Percentiles rank a stretch among this genome's conserved stretches.
Evolutionary conservation across 2,888 invertebrate genomes (phyloP).

Genomic region (Habrosyne pyritoides): DNA sequence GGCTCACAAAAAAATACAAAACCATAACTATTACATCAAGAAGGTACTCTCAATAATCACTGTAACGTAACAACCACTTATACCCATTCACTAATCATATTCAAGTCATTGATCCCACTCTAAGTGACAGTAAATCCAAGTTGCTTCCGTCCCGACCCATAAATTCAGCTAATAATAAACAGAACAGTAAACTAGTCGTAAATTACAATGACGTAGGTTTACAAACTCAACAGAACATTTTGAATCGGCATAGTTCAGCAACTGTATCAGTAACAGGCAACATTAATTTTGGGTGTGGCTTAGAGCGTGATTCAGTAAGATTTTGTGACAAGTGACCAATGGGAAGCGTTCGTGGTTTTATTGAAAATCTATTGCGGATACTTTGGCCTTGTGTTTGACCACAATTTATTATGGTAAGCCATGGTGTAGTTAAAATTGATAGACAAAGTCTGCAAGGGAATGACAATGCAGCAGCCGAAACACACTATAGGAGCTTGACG

Average conservation of each 20-base stretch:
- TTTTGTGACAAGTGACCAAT: slow-evolving; percentile 14
- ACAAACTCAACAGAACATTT: slow-evolving; percentile 27
- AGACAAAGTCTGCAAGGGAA: too few species aligned
- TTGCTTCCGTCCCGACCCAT: slow-evolving; percentile 21
- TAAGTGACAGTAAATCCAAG: slow-evolving; percentile 8
- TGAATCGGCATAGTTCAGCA: slow-evolving; percentile 45
- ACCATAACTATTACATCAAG: too few species aligned
- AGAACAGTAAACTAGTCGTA: slow-evolving; percentile 34
- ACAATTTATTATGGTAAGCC: too few species aligned
- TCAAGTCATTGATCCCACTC: slow-evolving; percentile 16
- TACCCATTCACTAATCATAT: slow-evolving; percentile 8
- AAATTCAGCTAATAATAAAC: slow-evolving; percentile 37
- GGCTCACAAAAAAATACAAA: too few species aligned
- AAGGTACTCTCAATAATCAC: too few species aligned
- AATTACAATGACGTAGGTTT: slow-evolving; percentile 46
- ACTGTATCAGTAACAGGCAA: slow-evolving; percentile 38
- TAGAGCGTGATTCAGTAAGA: slow-evolving; percentile 19
- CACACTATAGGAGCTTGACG: too few species aligned
- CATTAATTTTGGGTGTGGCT: slow-evolving; percentile 31
- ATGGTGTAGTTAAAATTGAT: too few species aligned
- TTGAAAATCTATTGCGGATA: neutral
- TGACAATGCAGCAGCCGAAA: too few species aligned
- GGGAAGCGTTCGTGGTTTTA: slow-evolving; percentile 10
- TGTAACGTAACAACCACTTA: neutral
- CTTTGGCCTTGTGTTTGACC: too few species aligned